Evolutionary conservation across 2,113 vertebrate genomes (phyloP).

Genomic region (Panthera uncia): DNA sequence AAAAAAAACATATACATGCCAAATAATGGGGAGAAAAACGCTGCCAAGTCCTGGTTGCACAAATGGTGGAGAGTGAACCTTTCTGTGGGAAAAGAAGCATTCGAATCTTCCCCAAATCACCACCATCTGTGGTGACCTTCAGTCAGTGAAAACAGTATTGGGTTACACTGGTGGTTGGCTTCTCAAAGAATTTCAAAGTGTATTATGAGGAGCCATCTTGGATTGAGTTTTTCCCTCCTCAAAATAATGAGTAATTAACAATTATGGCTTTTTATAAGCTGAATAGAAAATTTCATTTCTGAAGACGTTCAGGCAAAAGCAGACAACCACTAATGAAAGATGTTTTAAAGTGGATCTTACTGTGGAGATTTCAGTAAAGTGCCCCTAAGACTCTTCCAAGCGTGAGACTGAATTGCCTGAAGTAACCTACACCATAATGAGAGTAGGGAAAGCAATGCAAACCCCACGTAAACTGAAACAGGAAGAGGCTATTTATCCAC

Average conservation of each 20-base stretch:
- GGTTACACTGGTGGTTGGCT: background rate
- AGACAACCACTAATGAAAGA: background rate
- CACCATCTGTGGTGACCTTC: background rate
- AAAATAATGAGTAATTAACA: background rate
- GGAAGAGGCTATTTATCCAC: background rate
- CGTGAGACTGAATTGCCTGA: background rate
- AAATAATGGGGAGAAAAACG: background rate
- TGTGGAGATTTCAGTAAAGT: background rate
- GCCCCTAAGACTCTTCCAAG: background rate
- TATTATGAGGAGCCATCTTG: background rate
- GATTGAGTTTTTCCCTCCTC: background rate
- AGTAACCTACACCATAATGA: background rate
- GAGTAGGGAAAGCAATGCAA: background rate
- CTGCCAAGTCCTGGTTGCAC: background rate
- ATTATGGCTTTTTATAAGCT: background rate
- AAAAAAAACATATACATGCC: background rate
- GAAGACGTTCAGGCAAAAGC: background rate
- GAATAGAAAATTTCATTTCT: background rate
- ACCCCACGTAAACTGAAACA: background rate
- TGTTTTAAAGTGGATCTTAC: background rate
- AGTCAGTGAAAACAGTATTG: background rate
- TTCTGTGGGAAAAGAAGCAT: conserved; percentile 5
- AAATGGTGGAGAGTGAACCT: background rate
- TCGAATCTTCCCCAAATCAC: background rate
- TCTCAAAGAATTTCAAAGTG: background rate